A percentile compares a stretch with the other conserved stretches of the same genome.
Conservation (phyloP, 53 echinoderm and acorn worm genomes). For the Henricia sp. region DNA sequence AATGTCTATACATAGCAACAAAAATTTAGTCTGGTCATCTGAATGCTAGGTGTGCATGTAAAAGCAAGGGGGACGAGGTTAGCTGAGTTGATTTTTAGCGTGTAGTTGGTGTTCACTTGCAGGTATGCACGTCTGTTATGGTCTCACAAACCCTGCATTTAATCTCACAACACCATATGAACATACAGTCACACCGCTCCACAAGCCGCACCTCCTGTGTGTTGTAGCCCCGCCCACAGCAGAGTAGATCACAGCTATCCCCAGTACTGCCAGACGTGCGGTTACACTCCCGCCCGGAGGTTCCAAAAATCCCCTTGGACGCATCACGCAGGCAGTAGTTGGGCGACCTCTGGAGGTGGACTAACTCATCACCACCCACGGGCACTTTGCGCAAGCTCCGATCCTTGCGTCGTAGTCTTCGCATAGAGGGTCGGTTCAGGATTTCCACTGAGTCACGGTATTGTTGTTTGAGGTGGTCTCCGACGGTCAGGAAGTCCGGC, state of each 20-base stretch:
- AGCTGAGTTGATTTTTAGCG: too few relatives aligned
- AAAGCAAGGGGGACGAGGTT: too few relatives aligned
- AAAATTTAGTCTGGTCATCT: too few relatives aligned
- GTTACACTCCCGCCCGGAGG: slow-evolving; percentile 91
- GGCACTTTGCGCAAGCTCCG: slow-evolving; percentile 45
- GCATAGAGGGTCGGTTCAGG: slow-evolving; percentile 69
- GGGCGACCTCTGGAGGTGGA: slow-evolving; percentile 76
- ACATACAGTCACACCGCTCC: slow-evolving; percentile 90
- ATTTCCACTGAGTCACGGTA: slow-evolving; percentile 75
- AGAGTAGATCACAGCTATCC: slow-evolving; percentile 83
- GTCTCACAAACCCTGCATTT: slow-evolving; percentile 86
- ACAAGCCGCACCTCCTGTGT: slow-evolving; percentile 75
- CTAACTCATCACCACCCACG: slow-evolving; percentile 62
- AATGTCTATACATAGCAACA: too few relatives aligned
- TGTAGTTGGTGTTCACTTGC: slow-evolving; percentile 93
- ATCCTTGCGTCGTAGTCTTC: slow-evolving; percentile 73
- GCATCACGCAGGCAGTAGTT: slow-evolving; percentile 71
- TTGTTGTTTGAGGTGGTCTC: slow-evolving; percentile 74
- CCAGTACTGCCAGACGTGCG: slow-evolving; percentile 68
- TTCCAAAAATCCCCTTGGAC: slow-evolving; percentile 78
- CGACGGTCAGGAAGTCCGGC: slow-evolving; percentile 78
- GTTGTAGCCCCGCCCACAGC: slow-evolving; percentile 96
- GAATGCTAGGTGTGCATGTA: too few relatives aligned
- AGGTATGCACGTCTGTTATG: slow-evolving; percentile 79
- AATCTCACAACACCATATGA: slow-evolving; percentile 97